Conservation (phyloP, 2,797 vertebrate species). For the Picus viridis region DNA sequence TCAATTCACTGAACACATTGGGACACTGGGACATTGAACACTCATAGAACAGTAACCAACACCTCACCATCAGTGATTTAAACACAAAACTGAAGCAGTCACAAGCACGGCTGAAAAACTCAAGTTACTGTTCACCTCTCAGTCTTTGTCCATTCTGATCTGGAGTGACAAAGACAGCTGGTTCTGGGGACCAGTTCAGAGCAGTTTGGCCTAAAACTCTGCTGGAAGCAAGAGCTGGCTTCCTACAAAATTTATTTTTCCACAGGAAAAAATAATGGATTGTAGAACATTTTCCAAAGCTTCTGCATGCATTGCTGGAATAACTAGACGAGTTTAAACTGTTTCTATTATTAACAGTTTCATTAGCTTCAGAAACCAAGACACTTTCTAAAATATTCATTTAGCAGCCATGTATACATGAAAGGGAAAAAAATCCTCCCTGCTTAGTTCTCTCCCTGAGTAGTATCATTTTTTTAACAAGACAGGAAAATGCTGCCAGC, state of each 20-base stretch:
- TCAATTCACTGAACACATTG: background rate
- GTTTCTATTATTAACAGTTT: slow-evolving; percentile 4
- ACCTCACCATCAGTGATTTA: background rate
- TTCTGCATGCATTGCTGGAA: background rate
- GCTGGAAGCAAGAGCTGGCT: slow-evolving; percentile 5
- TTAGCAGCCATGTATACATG: background rate
- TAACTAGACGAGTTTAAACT: background rate
- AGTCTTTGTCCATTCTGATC: background rate
- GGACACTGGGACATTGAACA: background rate
- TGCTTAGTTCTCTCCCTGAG: background rate
- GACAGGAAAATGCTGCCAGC: background rate
- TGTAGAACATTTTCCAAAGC: slow-evolving; percentile 5
- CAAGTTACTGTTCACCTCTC: background rate
- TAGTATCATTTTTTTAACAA: background rate
- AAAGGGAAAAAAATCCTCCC: background rate
- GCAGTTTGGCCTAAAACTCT: background rate
- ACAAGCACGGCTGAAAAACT: background rate
- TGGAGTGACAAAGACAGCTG: background rate
- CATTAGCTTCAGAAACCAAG: slow-evolving; percentile 13
- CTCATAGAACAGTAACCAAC: background rate
- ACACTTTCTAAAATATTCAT: background rate
- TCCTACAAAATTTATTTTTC: background rate
- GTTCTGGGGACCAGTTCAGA: background rate
- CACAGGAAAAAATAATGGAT: background rate
- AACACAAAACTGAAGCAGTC: background rate